phyloP scores from a whole-genome alignment of 2,797 vertebrate species.

The Choloepus didactylus region DNA sequence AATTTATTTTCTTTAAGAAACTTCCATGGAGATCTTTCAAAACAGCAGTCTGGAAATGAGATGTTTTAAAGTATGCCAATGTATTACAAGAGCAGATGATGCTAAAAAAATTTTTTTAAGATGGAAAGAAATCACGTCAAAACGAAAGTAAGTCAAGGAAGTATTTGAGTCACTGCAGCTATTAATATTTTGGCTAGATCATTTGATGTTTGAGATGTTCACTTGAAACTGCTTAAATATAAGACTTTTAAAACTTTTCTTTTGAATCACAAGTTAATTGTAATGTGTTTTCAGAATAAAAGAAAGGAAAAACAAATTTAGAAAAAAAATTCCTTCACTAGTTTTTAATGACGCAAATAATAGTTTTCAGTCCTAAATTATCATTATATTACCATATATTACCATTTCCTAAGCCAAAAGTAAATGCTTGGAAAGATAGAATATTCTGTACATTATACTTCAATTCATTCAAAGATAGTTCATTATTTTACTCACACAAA shows the following conservation, averaged over 20 bases:
- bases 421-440: neutral
- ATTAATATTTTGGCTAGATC: constrained; percentile 57
- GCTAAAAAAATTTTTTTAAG: constrained; percentile 37
- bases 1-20: constrained; percentile 69
- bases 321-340: neutral
- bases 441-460: constrained; percentile 3
- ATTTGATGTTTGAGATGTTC: constrained; percentile 59
- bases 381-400: neutral
- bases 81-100: constrained; percentile 64
- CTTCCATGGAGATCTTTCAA: constrained; percentile 53
- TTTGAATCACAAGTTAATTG: constrained; percentile 24
- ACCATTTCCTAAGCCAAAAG: constrained; percentile 53
- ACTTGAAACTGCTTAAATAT: constrained; percentile 56
- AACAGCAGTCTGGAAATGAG: constrained; percentile 42
- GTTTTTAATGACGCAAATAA: constrained; percentile 61
- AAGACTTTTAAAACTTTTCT: constrained; percentile 17
- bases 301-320: constrained; percentile 56
- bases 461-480: neutral
- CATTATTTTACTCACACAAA: constrained; percentile 31
- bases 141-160: constrained; percentile 65
- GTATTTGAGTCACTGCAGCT: constrained; percentile 37
- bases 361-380: neutral
- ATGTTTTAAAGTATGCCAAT: constrained; percentile 65
- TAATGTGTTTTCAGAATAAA: constrained; percentile 46
- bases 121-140: constrained; percentile 65